Evolutionary conservation across 23 tunicate species (phyloP), one percentile per base, ranked within the genome.

Genomic region (Diplosoma virens): DNA sequence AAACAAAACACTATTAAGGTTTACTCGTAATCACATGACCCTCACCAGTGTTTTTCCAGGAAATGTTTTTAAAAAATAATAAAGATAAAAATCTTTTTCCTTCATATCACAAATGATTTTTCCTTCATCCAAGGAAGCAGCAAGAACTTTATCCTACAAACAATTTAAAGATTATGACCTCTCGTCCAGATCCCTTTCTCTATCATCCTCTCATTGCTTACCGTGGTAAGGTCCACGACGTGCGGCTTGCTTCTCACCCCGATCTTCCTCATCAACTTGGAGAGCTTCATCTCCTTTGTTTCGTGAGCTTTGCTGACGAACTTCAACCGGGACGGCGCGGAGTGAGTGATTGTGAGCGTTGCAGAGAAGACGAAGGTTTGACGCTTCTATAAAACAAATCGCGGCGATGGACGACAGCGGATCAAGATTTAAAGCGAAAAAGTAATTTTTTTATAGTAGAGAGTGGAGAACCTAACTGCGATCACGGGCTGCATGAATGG

Each of bases 311-410:
- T 23, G 25, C 17, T 25, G 26, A 37, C 60, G 11, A 18, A 30
- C 26, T 60, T 75, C 29, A 47, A 16, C 29, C 99, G 75, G 37
- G 67, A 33, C 0, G 93, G 83, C 14, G 30, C 78, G 4, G 52
- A 33, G 56, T 88, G 95, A 14, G 75, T 81, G 25, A 83, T 74
- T 52, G 99, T 94, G 18, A 94, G 83, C 0, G 99, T 94, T 18
- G 99, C 99, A 17, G 99, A 94, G 59, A 94, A 94, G 31, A 94
- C 41, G 66, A 64, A 88, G 45, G 86, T 94, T 37, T 94, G 99
- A 1, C 99, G 86, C 46, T 87, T 87, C 86, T 86, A 58, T 3
- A 29, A 55, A 55, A 55, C 14, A 41, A 14, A 41, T 41, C 50
- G 50, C 50, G 50, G n/a, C n/a, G n/a, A n/a, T n/a, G n/a, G n/a